Evolutionary conservation across 2,113 vertebrate species (phyloP).

Genomic region (Brienomyrus longianalis): DNA sequence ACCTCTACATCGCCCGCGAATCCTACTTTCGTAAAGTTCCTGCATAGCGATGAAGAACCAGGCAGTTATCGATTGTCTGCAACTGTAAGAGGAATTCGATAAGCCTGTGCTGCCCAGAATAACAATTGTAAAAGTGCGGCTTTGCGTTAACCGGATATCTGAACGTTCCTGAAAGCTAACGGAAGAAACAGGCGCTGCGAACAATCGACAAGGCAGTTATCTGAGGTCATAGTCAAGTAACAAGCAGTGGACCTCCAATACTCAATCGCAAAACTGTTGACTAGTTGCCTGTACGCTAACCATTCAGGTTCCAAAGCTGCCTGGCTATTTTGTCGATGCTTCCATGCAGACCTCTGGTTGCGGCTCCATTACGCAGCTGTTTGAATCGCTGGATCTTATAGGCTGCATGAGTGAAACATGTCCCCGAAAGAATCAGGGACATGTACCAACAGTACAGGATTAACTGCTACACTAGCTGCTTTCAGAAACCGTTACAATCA

Average conservation of each 20-base stretch:
- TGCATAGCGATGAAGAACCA: background rate
- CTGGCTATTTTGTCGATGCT: background rate
- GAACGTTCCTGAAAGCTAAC: background rate
- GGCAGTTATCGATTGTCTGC: conserved; percentile 31
- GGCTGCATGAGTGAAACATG: background rate
- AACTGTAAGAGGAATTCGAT: conserved; percentile 32
- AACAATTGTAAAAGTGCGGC: conserved; percentile 35
- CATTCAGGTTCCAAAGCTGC: background rate
- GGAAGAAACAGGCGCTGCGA: background rate
- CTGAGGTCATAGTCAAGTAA: background rate
- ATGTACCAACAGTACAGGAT: background rate
- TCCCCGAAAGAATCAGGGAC: background rate
- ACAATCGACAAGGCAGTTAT: background rate
- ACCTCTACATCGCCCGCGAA: background rate
- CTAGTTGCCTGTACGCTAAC: background rate
- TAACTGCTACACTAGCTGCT: background rate
- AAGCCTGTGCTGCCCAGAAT: conserved; percentile 17
- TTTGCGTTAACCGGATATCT: conserved; percentile 19
- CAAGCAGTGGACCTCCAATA: background rate
- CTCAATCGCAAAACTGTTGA: background rate
- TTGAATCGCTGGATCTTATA: background rate
- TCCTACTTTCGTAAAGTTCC: background rate
- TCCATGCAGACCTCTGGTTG: background rate
- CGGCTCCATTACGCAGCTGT: background rate
- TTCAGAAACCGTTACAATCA: background rate